These are phyloP conservation scores for Glaucidium brasilianum DNA, from an alignment of 2,113 vertebrate genomes.

Conservation along the genomic window DNA sequence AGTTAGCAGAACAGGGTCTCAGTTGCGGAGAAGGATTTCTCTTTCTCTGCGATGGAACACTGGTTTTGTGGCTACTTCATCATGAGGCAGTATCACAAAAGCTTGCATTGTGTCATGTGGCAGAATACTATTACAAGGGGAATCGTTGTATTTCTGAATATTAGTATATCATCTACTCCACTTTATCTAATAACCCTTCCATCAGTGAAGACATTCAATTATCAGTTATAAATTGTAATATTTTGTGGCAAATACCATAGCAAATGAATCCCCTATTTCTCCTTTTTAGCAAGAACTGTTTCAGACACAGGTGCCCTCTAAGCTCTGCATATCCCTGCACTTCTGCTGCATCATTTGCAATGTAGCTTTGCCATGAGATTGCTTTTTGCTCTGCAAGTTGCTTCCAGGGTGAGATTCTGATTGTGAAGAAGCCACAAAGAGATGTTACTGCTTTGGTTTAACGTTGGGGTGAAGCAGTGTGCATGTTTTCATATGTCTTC, in stretches of 20 bases:
- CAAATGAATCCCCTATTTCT: background rate
- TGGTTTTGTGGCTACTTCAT: background rate
- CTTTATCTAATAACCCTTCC: background rate
- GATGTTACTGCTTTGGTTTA: background rate
- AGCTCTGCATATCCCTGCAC: background rate
- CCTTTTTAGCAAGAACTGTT: background rate
- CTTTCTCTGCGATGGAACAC: background rate
- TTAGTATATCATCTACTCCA: background rate
- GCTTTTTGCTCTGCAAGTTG: background rate
- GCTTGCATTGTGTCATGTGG: background rate
- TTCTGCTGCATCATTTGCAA: background rate
- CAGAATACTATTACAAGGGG: background rate
- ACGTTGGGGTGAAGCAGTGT: background rate
- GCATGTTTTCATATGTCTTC: background rate
- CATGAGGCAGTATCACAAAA: background rate
- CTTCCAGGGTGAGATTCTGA: background rate
- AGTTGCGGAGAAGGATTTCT: background rate
- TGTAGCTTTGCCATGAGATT: background rate
- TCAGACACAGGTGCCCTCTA: background rate
- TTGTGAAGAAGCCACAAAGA: background rate
- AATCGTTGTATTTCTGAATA: background rate
- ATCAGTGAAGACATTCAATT: background rate
- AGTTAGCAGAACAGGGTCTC: background rate
- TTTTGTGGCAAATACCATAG: background rate
- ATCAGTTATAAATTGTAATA: background rate